A percentile compares a stretch with the other conserved stretches of the same genome.
Conservation (phyloP, 2,113 vertebrate species). For the Thunnus thynnus region DNA sequence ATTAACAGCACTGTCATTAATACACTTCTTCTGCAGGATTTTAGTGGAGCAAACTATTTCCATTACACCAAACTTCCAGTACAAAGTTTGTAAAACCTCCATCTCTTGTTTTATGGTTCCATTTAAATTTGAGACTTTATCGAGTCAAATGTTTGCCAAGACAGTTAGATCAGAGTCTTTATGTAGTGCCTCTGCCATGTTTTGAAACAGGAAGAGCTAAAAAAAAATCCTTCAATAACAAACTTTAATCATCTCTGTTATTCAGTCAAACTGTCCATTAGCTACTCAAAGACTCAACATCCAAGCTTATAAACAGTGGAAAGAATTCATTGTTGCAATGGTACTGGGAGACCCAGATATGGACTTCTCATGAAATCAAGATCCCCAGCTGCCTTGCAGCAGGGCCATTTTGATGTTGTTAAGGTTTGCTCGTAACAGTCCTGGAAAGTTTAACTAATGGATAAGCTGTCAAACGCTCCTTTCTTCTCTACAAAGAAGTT, state of each 20-base stretch:
- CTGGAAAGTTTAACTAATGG: background rate
- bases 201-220: constrained; percentile 24
- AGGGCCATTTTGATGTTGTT: constrained; percentile 1
- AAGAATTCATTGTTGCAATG: constrained; percentile 43
- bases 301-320: constrained; percentile 55
- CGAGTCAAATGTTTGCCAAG: constrained; percentile 22
- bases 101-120: constrained; percentile 12
- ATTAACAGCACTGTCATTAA: background rate
- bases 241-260: constrained; percentile 50
- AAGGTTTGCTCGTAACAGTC: background rate
- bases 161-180: constrained; percentile 15
- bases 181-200: background rate
- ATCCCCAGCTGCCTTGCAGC: constrained; percentile 29
- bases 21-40: background rate
- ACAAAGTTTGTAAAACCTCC: constrained; percentile 8
- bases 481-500: no score
- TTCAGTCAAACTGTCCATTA: constrained; percentile 40
- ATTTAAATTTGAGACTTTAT: background rate
- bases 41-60: background rate
- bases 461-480: background rate
- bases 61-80: background rate
- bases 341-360: background rate
- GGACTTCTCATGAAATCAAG: constrained; percentile 5
- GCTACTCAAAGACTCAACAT: constrained; percentile 36
- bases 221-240: constrained; percentile 39